phyloP scores from a whole-genome alignment of 2,888 invertebrate species.

The Drosophila siamana region DNA sequence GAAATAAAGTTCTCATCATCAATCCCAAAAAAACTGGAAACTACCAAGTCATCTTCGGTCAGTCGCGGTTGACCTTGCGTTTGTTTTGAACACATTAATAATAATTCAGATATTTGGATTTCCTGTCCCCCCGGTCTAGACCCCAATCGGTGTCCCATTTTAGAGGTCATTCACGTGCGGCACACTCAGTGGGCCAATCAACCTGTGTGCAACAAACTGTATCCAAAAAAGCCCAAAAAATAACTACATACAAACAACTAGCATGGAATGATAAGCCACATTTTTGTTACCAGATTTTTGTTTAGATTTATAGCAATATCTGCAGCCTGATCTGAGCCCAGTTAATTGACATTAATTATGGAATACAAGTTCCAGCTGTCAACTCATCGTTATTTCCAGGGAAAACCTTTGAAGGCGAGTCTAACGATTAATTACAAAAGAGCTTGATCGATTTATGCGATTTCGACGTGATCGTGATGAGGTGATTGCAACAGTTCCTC shows the following conservation, averaged over 20 bases:
- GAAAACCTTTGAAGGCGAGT: conserved; percentile 37
- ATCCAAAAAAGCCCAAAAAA: conserved; percentile 46
- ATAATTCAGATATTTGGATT: conserved; percentile 60
- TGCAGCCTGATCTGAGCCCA: conserved; percentile 29
- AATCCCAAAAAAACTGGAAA: conserved; percentile 45
- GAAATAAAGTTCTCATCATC: conserved; percentile 56
- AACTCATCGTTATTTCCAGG: conserved; percentile 56
- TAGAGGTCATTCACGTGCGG: conserved; percentile 73
- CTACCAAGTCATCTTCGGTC: conserved; percentile 53
- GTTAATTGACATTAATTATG: conserved; percentile 28
- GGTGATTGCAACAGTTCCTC: conserved; percentile 75
- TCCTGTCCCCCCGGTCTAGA: conserved; percentile 37
- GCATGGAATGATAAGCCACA: conserved; percentile 38
- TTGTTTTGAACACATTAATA: conserved; percentile 57
- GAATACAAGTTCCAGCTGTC: conserved; percentile 11
- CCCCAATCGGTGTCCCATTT: conserved; percentile 34
- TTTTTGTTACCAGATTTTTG: neutral
- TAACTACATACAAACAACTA: neutral
- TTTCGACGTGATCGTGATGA: conserved; percentile 63
- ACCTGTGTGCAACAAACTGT: conserved; percentile 73
- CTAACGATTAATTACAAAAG: conserved; percentile 52
- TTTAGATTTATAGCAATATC: conserved; percentile 9
- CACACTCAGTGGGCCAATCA: conserved; percentile 52
- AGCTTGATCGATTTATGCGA: conserved; percentile 55
- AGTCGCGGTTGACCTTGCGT: conserved; percentile 71